A percentile compares a stretch with the other conserved stretches of the same genome.
phyloP scores from a whole-genome alignment of 2,113 vertebrate genomes.

The Rana temporaria region DNA sequence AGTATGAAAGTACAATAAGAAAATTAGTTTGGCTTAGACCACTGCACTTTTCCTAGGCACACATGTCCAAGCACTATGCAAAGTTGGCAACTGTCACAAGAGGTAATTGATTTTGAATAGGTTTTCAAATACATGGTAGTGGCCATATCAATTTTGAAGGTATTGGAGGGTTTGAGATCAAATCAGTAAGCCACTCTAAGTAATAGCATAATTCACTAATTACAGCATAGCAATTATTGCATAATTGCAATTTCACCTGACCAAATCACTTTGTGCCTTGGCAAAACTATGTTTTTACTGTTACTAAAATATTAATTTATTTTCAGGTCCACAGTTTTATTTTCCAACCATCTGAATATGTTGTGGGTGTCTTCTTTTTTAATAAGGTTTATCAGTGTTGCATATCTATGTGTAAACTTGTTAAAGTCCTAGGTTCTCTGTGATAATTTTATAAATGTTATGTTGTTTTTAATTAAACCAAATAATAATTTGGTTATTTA shows the following conservation, averaged over 20 bases:
- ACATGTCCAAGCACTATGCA: conserved; percentile 1
- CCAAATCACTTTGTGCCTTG: conserved; percentile 2
- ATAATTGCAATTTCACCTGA: background rate
- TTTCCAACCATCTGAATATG: too few relatives aligned
- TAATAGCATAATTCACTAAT: too few relatives aligned
- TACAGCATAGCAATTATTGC: too few relatives aligned
- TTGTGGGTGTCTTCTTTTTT: too few relatives aligned
- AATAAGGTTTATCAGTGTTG: too few relatives aligned
- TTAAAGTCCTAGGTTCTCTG: too few relatives aligned
- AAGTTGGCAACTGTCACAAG: conserved; percentile 13
- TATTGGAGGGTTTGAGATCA: background rate
- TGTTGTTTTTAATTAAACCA: too few relatives aligned
- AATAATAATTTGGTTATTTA: too few relatives aligned
- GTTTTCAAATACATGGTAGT: conserved; percentile 8
- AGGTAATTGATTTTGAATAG: conserved; percentile 25
- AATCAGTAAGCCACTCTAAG: background rate
- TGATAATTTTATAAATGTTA: too few relatives aligned
- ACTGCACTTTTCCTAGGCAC: background rate
- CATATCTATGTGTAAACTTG: too few relatives aligned
- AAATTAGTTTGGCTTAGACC: conserved; percentile 41
- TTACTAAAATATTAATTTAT: background rate
- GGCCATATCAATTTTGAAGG: conserved; percentile 11
- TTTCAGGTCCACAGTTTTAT: too few relatives aligned
- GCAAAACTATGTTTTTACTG: background rate
- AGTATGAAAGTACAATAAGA: conserved; percentile 30